Base-by-base conservation (phyloP, 2,113 vertebrate species). In the Cinclus mexicanus region DNA sequence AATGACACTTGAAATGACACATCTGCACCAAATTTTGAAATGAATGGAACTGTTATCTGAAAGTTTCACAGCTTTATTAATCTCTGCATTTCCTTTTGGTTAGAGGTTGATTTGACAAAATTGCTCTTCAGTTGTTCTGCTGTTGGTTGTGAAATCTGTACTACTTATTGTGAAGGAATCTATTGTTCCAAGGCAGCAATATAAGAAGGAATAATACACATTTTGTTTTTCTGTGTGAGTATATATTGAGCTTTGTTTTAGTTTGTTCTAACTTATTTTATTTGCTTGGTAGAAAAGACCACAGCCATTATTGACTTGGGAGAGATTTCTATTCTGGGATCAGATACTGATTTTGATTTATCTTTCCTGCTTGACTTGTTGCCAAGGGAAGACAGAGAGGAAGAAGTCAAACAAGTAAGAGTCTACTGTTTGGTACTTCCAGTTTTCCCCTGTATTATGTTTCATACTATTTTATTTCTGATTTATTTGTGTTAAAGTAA, bases 321-420 rank as follows among this genome's bases (percentile, higher is more conserved):
- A 57, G 78, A 55, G 12, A 12, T 14, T 7, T 97, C 94, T 23
- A 0, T 89, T 37, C 82, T 98, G 22, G 98, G 97, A 28, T 95
- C 98, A 4, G 95, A 98, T 90, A 88, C 98, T 53, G 94, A 97
- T 71, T 95, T 99, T 78, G 97, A 98, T 89, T 88, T 99, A 17
- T 71, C 87, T 15, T 56, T 33, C 42, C 60, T 99, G 68, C 95
- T 99, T 96, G 64, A 96, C 14, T 84, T 81, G 61, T 93, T 99
- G 25, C 98, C 98, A 9, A 63, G 76, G 52, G 56, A 92, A 39
- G 90, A 96, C 12, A 98, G 76, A 25, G 52, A 88, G 4, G 75
- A 97, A 47, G 99, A 99, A 94, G 29, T 93, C 24, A 97, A 97
- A 93, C 98, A 99, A 98, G 99, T 99, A 84, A 87, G 93, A 82